Base-by-base conservation (phyloP, 2,888 invertebrate genomes). In the Tetranychus piercei region DNA sequence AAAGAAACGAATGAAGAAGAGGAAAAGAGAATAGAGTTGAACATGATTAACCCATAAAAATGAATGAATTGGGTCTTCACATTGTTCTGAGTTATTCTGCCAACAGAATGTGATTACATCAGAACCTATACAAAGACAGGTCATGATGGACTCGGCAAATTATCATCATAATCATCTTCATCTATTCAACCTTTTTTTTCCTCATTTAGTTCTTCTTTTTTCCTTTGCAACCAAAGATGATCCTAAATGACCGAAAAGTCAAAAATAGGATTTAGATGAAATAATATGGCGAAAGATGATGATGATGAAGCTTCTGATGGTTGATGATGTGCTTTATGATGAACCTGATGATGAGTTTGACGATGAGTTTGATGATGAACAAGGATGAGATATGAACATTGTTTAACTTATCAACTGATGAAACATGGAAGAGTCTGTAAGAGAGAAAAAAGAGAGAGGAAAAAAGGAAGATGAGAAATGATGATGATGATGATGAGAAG, bases 1-100 rank as follows among this genome's bases (percentile, higher is more conserved):
- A 34, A 34, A n/a, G n/a, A n/a, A 34, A 34, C 4, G 34, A 3
- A 34, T 34, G 34, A 34, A 34, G 34, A 34, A 3, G 23, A 23
- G 3, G 3, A 23, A 23, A 1, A 23, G 34, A 34, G 5, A 34
- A n/a, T n/a, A n/a, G n/a, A n/a, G n/a, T n/a, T 45, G 55, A 55
- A 55, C 55, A 55, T 55, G 55, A 55, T 55, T 55, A 55, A 55
- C 55, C 55, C 55, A 55, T 55, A 55, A 55, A 55, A 55, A 55
- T 55, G 55, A 55, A 55, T 55, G 55, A 7, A 55, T 55, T 15
- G 9, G 9, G 9, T 55, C 15, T 55, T 55, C 55, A 15, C 55
- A 55, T 55, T 55, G 55, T 55, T 55, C 15, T 15, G 9, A 15
- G 15, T 55, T 34, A 15, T 55, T 55, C 55, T 55, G 9, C 15